phyloP scores from a whole-genome alignment of 2,888 invertebrate genomes.

The Tenthredo scrophulariae region DNA sequence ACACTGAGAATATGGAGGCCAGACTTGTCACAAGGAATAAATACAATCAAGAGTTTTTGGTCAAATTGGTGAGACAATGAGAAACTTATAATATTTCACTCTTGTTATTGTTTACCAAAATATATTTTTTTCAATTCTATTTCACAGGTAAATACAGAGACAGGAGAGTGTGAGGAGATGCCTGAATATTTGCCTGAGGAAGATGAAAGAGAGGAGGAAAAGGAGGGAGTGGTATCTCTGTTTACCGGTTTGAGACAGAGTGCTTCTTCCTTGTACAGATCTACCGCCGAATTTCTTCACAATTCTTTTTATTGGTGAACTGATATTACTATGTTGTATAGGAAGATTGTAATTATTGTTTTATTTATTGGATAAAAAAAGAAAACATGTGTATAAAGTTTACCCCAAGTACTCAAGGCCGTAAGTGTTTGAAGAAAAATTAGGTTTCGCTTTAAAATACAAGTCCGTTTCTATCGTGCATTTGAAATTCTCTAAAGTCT shows the following conservation, averaged over 20 bases:
- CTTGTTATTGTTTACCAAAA: conserved; percentile 22
- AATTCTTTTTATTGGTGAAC: conserved; percentile 77
- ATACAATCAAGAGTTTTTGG: conserved; percentile 77
- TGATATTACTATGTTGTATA: conserved; percentile 7
- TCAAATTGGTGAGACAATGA: conserved; percentile 69
- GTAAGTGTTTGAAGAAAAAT: conserved; percentile 7
- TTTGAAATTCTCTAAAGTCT: not conserved
- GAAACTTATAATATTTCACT: not conserved
- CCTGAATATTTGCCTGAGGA: conserved; percentile 76
- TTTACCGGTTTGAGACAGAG: conserved; percentile 76
- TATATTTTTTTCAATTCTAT: not conserved
- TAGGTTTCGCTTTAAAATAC: not conserved
- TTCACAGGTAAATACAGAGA: conserved; percentile 69
- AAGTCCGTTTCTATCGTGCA: not conserved
- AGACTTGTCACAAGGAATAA: conserved; percentile 76
- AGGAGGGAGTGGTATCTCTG: conserved; percentile 76
- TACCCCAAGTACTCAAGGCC: not conserved
- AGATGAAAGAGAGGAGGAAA: conserved; percentile 71
- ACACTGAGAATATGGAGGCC: conserved; percentile 75
- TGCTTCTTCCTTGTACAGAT: conserved; percentile 75
- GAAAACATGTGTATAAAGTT: conserved; percentile 43
- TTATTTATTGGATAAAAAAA: conserved; percentile 52
- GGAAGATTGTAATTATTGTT: conserved; percentile 53
- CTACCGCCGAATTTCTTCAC: conserved; percentile 74
- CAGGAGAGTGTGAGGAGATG: conserved; percentile 71